Evolutionary conservation across 92 coral and sea anemone species (phyloP), one percentile per base, ranked within the genome.

Genomic region (Galaxea fascicularis): DNA sequence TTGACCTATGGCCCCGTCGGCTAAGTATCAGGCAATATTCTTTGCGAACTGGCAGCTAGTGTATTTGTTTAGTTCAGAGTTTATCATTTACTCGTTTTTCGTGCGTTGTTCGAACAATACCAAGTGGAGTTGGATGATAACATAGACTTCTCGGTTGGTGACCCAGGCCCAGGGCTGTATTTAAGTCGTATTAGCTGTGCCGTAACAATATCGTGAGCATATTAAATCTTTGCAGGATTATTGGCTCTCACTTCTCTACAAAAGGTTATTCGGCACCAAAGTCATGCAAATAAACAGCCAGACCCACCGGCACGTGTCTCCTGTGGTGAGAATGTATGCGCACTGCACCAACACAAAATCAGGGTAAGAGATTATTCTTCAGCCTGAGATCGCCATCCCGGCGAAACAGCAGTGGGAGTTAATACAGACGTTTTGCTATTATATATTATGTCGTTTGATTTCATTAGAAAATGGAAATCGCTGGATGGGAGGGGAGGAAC

Each of bases 161-260:
- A 2, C 41, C 41, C 41, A 2, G 41, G 6, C n/a, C n/a, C n/a
- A n/a, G n/a, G n/a, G n/a, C n/a, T n/a, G n/a, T 35, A 35, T 35
- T 35, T 35, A 35, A 6, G 2, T 35, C 41, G 3, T 2, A 2
- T 35, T 35, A 35, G 41, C 41, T 35, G 41, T 35, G 41, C 41
- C 41, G 41, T 35, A 6, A 35, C 41, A 35, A 35, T 2, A 35
- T 35, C 2, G 6, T 35, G 41, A 35, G 3, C 41, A 35, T 6
- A 35, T 35, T 35, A 35, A 12, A 45, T 29, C 65, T 62, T 10
- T 17, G 0, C 64, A 93, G 96, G 96, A 95, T 76, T 95, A 91
- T 59, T 95, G 98, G 98, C 82, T 92, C 24, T 87, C 98, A 28
- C 80, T 93, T 57, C 88, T 95, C n/a, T 89, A 95, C 82, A 95